phyloP scores from a whole-genome alignment of 2,797 vertebrate genomes.

The Danio jaintianensis region DNA sequence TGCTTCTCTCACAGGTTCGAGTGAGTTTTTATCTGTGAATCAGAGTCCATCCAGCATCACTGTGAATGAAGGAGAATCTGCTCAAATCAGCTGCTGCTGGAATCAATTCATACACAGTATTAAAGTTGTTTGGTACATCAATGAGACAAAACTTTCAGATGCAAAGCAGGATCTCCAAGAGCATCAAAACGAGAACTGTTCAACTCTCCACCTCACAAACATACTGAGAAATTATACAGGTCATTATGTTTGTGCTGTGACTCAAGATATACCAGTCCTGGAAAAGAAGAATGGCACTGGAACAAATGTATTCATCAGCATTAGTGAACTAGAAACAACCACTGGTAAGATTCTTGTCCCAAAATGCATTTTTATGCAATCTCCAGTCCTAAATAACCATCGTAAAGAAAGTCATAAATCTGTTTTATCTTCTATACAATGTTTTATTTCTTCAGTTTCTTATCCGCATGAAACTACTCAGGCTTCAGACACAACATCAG shows the following conservation, averaged over 20 bases:
- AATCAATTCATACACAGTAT: accelerated
- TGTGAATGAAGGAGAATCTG: conserved; percentile 13
- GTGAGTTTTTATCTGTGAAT: background rate
- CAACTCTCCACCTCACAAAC: background rate
- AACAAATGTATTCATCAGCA: background rate
- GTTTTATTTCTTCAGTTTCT: too few relatives aligned
- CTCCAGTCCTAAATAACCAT: background rate
- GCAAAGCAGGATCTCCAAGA: background rate
- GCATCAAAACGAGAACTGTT: background rate
- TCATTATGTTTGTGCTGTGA: background rate
- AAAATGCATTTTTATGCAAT: too few relatives aligned
- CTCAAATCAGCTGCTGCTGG: conserved; percentile 10
- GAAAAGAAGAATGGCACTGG: accelerated
- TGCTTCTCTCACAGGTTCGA: background rate
- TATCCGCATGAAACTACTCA: too few relatives aligned
- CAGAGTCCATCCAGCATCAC: background rate
- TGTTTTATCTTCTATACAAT: too few relatives aligned
- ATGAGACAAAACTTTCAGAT: background rate
- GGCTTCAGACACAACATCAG: too few relatives aligned
- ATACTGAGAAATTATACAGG: background rate
- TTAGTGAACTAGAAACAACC: too few relatives aligned
- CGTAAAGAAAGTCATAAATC: background rate
- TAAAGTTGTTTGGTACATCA: background rate
- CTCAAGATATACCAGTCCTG: background rate
- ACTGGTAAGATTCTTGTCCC: too few relatives aligned